Percentiles rank a stretch among this genome's conserved stretches.
phyloP scores from a whole-genome alignment of 2,888 invertebrate genomes.

The Xestia rhomboidea region DNA sequence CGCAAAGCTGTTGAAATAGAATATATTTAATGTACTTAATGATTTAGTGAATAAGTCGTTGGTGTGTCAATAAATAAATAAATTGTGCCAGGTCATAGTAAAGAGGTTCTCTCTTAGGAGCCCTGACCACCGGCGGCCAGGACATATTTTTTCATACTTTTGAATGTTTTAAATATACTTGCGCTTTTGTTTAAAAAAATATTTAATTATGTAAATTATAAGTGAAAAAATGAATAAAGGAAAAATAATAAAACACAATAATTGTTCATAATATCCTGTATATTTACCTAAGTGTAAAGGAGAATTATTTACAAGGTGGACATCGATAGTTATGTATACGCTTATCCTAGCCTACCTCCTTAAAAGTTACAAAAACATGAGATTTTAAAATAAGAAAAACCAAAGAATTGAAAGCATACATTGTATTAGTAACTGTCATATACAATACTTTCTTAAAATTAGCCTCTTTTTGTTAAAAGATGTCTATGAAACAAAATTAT shows the following conservation, averaged over 20 bases:
- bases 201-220: neutral
- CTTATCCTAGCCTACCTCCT: conserved; percentile 80
- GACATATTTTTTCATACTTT: neutral
- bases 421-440: conserved; percentile 43
- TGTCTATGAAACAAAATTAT: neutral
- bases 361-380: conserved; percentile 65
- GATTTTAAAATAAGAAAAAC: conserved; percentile 59
- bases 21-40: too few relatives aligned
- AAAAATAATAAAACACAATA: conserved; percentile 74
- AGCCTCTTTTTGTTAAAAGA: conserved; percentile 61
- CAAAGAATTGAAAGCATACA: conserved; percentile 45
- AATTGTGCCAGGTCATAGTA: too few relatives aligned
- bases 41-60: too few relatives aligned
- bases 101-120: too few relatives aligned
- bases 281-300: conserved; percentile 90
- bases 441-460: conserved; percentile 48
- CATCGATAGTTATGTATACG: conserved; percentile 82
- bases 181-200: too few relatives aligned
- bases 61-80: too few relatives aligned
- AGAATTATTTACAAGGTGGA: conserved; percentile 90
- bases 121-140: neutral
- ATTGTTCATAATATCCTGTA: conserved; percentile 86
- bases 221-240: neutral
- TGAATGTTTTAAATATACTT: too few relatives aligned
- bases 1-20: too few relatives aligned